A percentile compares a stretch with the other conserved stretches of the same genome.
Evolutionary conservation across 2,113 vertebrate species (phyloP).

Genomic region (Mesitornis unicolor): DNA sequence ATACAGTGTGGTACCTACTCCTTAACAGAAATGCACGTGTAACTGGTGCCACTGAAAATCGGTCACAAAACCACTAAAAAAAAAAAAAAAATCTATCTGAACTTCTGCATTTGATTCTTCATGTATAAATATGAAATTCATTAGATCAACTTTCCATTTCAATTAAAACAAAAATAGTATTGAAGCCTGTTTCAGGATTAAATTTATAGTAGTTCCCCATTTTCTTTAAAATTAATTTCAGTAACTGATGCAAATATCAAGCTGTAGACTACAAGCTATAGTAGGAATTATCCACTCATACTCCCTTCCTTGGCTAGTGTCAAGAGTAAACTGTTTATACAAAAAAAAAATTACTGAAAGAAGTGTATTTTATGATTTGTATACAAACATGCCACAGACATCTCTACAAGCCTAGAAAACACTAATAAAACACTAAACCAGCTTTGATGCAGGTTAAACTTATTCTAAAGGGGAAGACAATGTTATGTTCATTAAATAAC

Average conservation of each 20-base stretch:
- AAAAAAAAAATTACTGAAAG: background rate
- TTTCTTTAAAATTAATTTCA: constrained; percentile 57
- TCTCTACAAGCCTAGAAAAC: constrained; percentile 53
- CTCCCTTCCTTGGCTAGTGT: constrained; percentile 22
- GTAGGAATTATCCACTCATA: constrained; percentile 15
- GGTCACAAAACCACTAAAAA: background rate
- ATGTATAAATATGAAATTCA: constrained; percentile 46
- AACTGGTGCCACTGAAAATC: constrained; percentile 60
- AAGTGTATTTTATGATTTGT: constrained; percentile 36
- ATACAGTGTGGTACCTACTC: background rate
- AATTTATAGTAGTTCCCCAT: background rate
- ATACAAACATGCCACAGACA: constrained; percentile 56
- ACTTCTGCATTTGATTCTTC: constrained; percentile 49
- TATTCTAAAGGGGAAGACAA: constrained; percentile 17
- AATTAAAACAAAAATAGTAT: constrained; percentile 34
- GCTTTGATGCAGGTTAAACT: constrained; percentile 21
- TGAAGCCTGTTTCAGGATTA: constrained; percentile 37
- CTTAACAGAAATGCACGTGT: background rate
- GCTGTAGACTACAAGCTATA: constrained; percentile 2
- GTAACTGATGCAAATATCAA: constrained; percentile 48
- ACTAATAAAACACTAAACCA: constrained; percentile 45
- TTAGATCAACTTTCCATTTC: background rate
- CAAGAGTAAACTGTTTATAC: background rate
- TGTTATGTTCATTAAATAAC: constrained; percentile 13
- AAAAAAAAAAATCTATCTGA: constrained; percentile 18